Base-by-base conservation (phyloP, 1,140 invertebrate genomes). In the Bombus vancouverensis region DNA sequence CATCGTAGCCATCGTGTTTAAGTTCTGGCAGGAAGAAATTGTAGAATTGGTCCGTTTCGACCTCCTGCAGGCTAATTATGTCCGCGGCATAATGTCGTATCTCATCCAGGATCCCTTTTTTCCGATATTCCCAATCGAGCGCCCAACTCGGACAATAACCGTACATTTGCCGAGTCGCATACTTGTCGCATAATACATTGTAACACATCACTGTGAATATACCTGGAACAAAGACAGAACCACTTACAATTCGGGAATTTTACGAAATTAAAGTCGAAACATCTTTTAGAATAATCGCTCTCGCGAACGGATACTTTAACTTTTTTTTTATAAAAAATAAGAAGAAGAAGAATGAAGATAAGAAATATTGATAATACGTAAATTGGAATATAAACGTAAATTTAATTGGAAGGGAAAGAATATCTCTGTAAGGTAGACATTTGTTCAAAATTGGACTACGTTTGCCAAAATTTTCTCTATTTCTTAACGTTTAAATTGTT, bases 201-300 rank as follows among this genome's bases (percentile, higher is more conserved):
- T 99, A 99, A 95, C 99, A 99, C 98, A 99, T 99, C 85, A 99
- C 98, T 77, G 99, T 99, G 95, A 99, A 99, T 93, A 99, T 98
- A 96, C 98, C 98, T 98, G 95, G 4, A 93, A 95, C 90, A 79
- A 83, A 89, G 57, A 62, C 28, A 62, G 12, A 62, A 28, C 59
- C 28, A 62, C 28, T n/a, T 62, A 12, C 22, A n/a, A 0, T n/a
- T 25, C 3, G 15, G 3, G 0, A 47, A 47, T 47, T 47, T 47
- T 15, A 47, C 0, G 0, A 47, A 53, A 53, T 53, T 6, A 53
- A 22, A 53, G 5, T 53, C 18, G 2, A 53, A 53, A 53, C 5
- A 22, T 53, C 18, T 53, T 53, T 53, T 53, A 47, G 1, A 18
- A 47, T 47, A 47, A 47, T 47, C 5, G 47, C 47, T 18, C 15